These are phyloP conservation scores for Vesta saturnalis DNA, from an alignment of 2,888 invertebrate species.

Conservation along the genomic window DNA sequence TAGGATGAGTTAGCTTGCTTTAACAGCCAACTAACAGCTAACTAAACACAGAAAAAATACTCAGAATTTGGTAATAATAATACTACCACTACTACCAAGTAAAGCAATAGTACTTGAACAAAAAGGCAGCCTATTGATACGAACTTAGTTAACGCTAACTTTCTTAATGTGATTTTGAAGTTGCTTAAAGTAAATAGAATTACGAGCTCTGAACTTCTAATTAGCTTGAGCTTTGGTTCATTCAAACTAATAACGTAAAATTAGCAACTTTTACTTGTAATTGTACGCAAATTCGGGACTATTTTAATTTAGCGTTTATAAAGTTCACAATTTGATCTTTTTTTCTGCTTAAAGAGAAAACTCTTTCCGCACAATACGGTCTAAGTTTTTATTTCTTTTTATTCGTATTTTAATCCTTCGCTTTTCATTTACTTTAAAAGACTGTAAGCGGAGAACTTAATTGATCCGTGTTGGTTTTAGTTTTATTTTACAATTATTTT, in stretches of 20 bases:
- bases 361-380: too few relatives aligned
- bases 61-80: slow-evolving; percentile 10
- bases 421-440: too few relatives aligned
- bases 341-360: too few relatives aligned
- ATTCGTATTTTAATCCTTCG: too few relatives aligned
- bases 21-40: neutral
- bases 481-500: too few relatives aligned
- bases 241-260: slow-evolving; percentile 22
- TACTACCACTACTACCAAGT: slow-evolving; percentile 21
- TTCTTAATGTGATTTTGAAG: slow-evolving; percentile 37
- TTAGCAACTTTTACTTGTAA: slow-evolving; percentile 9
- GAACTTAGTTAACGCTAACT: slow-evolving; percentile 36
- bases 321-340: too few relatives aligned
- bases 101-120: slow-evolving; percentile 38
- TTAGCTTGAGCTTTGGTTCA: slow-evolving; percentile 24
- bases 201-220: slow-evolving; percentile 28
- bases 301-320: too few relatives aligned
- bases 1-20: neutral
- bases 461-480: too few relatives aligned
- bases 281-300: neutral
- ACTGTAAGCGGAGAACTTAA: too few relatives aligned
- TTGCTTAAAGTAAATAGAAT: slow-evolving; percentile 31
- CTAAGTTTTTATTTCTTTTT: too few relatives aligned
- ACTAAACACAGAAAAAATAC: neutral
- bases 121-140: slow-evolving; percentile 35